Conservation (phyloP, 2,113 vertebrate genomes). For the Ciconia boyciana region DNA sequence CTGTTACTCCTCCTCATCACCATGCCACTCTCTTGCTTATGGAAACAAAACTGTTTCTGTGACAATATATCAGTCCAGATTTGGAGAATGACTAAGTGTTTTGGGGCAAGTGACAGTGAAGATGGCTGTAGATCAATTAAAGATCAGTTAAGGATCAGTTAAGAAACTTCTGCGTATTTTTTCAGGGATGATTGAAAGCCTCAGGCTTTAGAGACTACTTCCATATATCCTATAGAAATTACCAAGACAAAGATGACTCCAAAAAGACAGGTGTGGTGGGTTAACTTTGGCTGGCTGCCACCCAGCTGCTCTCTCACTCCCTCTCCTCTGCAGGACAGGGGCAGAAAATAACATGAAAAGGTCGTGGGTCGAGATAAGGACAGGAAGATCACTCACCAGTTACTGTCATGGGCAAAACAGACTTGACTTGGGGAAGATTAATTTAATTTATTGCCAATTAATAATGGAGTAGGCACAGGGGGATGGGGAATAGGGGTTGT, state of each 20-base stretch:
- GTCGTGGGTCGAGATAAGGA: not conserved
- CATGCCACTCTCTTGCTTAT: not conserved
- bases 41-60: not conserved
- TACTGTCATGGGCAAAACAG: not conserved
- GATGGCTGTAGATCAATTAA: not conserved
- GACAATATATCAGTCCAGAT: not conserved
- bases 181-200: not conserved
- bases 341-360: not conserved
- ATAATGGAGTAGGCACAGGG: not conserved
- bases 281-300: not conserved
- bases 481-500: accelerated
- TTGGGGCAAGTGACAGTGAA: not conserved
- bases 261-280: not conserved
- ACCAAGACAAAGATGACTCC: not conserved
- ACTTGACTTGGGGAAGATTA: not conserved
- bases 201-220: not conserved
- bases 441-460: not conserved
- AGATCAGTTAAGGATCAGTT: not conserved
- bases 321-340: not conserved
- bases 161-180: not conserved
- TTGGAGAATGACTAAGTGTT: not conserved
- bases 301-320: not conserved
- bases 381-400: not conserved
- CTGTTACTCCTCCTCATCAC: not conserved
- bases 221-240: not conserved